Percentiles rank a stretch among this genome's conserved stretches.
Evolutionary conservation across 2,797 vertebrate genomes (phyloP).

Genomic region (Bryconaethiops microstoma): DNA sequence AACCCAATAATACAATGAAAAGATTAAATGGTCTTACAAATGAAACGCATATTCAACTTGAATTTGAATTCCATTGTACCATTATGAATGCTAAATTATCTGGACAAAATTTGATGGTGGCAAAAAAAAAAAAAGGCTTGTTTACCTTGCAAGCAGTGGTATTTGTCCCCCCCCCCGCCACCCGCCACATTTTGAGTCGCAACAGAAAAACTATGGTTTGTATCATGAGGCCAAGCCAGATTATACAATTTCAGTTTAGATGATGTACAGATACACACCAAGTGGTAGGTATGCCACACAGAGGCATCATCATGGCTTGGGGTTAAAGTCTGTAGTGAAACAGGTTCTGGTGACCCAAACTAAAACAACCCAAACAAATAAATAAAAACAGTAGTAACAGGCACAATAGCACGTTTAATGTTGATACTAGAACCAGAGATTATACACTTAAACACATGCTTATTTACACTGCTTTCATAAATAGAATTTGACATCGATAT

Average conservation of each 20-base stretch:
- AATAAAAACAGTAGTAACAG: neutral
- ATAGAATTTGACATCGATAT: slow-evolving; percentile 17
- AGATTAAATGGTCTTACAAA: neutral
- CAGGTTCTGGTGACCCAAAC: neutral
- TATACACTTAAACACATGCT: slow-evolving; percentile 8
- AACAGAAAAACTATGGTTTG: slow-evolving; percentile 61
- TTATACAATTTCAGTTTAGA: slow-evolving; percentile 32
- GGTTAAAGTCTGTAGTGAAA: slow-evolving; percentile 24
- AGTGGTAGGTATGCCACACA: neutral
- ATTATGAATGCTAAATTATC: slow-evolving; percentile 23
- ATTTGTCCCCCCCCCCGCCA: too few species aligned
- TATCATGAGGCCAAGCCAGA: slow-evolving; percentile 34
- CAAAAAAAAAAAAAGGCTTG: slow-evolving; percentile 39
- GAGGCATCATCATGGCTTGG: neutral
- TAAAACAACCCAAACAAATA: neutral
- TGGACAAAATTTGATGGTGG: slow-evolving; percentile 27
- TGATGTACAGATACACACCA: slow-evolving; percentile 23
- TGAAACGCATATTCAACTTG: neutral
- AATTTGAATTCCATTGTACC: neutral
- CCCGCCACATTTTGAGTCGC: neutral
- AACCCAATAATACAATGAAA: slow-evolving; percentile 53
- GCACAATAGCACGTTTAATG: neutral
- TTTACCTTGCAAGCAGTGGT: neutral
- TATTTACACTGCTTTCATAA: slow-evolving; percentile 23
- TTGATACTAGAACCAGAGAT: neutral